Percentiles rank a stretch among this genome's conserved stretches.
Conservation (phyloP, 2,797 vertebrate species). For the Notolabrus celidotus region DNA sequence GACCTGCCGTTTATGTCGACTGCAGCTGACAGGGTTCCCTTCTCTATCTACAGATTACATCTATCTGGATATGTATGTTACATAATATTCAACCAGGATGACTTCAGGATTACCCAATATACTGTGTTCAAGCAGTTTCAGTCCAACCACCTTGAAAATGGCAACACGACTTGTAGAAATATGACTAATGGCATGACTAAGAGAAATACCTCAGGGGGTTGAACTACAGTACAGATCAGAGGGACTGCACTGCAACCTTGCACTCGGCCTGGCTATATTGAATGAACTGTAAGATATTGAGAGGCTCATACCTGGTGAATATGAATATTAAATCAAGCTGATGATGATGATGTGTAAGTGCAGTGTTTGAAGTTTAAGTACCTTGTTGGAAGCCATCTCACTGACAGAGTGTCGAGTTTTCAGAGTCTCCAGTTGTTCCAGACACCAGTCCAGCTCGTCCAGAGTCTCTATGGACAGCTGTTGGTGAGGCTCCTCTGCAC, state of each 20-base stretch:
- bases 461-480: slow-evolving; percentile 92
- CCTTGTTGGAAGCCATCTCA: slow-evolving; percentile 98
- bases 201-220: slow-evolving; percentile 17
- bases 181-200: slow-evolving; percentile 41
- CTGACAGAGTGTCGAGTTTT: slow-evolving; percentile 95
- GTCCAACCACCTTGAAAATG: slow-evolving; percentile 20
- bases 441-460: slow-evolving; percentile 96
- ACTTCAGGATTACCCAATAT: background rate
- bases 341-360: background rate
- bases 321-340: background rate
- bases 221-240: slow-evolving; percentile 26
- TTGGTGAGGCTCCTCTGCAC: slow-evolving; percentile 90
- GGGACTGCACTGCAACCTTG: slow-evolving; percentile 2
- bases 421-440: slow-evolving; percentile 95
- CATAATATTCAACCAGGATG: background rate
- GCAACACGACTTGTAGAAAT: slow-evolving; percentile 17
- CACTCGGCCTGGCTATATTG: background rate
- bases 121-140: slow-evolving; percentile 6
- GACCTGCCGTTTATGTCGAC: background rate
- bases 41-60: background rate
- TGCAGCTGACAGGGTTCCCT: too few relatives aligned
- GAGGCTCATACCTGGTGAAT: background rate
- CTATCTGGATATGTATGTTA: background rate
- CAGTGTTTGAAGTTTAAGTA: slow-evolving; percentile 51
- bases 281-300: background rate